Conservation (phyloP, 2,888 invertebrate genomes). For the Troides aeacus region DNA sequence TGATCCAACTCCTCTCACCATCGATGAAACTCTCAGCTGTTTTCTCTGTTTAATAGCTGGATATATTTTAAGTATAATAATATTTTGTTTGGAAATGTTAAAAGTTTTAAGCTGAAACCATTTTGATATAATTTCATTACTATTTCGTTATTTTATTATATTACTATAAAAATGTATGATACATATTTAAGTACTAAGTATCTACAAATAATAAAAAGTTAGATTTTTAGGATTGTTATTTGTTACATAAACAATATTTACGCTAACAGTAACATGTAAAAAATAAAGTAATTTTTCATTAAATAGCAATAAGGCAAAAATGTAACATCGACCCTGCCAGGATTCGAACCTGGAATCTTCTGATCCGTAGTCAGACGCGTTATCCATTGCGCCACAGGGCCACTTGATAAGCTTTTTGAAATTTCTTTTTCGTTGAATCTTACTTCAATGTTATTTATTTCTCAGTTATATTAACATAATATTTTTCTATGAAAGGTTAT, state of each 20-base stretch:
- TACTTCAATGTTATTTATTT: background rate
- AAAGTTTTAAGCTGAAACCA: slow-evolving; percentile 29
- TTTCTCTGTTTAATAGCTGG: slow-evolving; percentile 53
- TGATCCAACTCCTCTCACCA: slow-evolving; percentile 53
- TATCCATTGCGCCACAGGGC: slow-evolving; percentile 83
- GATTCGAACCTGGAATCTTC: slow-evolving; percentile 84
- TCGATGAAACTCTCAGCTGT: slow-evolving; percentile 54
- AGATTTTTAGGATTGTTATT: too few species aligned
- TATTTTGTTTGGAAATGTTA: slow-evolving; percentile 52
- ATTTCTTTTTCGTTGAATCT: background rate
- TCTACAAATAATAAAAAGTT: too few species aligned
- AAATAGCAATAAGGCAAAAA: background rate
- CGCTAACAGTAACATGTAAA: background rate
- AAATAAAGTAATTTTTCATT: background rate
- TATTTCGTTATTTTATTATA: too few species aligned
- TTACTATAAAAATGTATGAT: too few species aligned
- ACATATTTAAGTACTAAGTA: too few species aligned
- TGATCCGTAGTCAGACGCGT: slow-evolving; percentile 87
- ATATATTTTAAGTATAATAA: slow-evolving; percentile 43
- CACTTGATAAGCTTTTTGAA: background rate
- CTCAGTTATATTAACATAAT: too few species aligned
- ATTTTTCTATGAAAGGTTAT: too few species aligned
- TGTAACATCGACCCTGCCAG: slow-evolving; percentile 76
- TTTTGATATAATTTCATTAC: too few species aligned
- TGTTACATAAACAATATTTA: too few species aligned